Base-by-base conservation (phyloP, 2,113 vertebrate species). In the Nyctereutes procyonoides region DNA sequence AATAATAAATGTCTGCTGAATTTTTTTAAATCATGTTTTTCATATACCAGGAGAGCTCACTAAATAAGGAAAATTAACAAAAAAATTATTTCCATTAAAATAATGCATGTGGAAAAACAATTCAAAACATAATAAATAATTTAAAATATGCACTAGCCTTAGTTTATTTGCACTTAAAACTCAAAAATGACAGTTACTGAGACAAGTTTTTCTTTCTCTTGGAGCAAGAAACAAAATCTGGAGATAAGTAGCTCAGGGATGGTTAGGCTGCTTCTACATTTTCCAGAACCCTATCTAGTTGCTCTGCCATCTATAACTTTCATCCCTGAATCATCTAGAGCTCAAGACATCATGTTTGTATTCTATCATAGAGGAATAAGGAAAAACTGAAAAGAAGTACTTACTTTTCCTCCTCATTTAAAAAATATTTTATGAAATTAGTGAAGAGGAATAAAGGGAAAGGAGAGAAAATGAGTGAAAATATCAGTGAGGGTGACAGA, bases 101-200 rank as follows among this genome's bases (percentile, higher is more conserved):
- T 56, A 79, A 83, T 92, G 30, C 20, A 12, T 71, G 7, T 74
- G 84, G 30, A 43, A 94, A 84, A 88, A 32, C 79, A 63, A 77
- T 48, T 84, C 16, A 92, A 91, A 92, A 38, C 12, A 60, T 93
- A 83, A 67, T 81, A 80, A 62, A 22, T 6, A 0, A 28, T 48
- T 82, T 62, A 48, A 95, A 81, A 80, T 17, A 58, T 10, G 5
- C 32, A 62, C 19, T 65, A 48, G 3, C 22, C 62, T 81, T 77
- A 5, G 20, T 62, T 82, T 28, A 87, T 76, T 20, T 77, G 12
- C 28, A 77, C 77, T 1, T 82, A 83, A 62, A 71, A 73, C 55
- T 87, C 22, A 76, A 77, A 96, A 97, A 69, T 81, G 63, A 60
- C 9, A 90, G 67, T 56, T 19, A 32, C 32, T 76, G 51, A 87